Percentiles rank a stretch among this genome's conserved stretches.
Evolutionary conservation across 2,888 invertebrate species (phyloP).

Genomic region (Ennomos quercinarius): DNA sequence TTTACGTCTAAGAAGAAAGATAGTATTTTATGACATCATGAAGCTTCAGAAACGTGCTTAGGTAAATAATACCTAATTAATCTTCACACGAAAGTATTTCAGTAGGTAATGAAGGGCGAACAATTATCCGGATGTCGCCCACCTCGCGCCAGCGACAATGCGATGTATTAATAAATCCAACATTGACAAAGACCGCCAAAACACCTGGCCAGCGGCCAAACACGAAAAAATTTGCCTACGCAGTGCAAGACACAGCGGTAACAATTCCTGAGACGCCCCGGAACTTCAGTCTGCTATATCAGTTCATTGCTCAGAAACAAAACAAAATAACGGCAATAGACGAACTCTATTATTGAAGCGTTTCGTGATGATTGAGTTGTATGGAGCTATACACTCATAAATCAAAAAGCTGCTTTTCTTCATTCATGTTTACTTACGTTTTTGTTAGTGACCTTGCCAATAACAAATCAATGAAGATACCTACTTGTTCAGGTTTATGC

Average conservation of each 20-base stretch:
- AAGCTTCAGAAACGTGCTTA: background rate
- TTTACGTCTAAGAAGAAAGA: too few species aligned
- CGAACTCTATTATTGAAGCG: constrained; percentile 2
- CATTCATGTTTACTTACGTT: too few species aligned
- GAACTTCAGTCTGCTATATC: constrained; percentile 11
- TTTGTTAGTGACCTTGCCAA: background rate
- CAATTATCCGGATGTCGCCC: constrained; percentile 56
- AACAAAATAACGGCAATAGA: background rate
- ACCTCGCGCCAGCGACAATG: constrained; percentile 71
- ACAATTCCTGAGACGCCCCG: constrained; percentile 60
- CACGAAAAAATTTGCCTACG: constrained; percentile 71
- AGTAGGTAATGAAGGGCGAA: constrained; percentile 41
- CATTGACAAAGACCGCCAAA: constrained; percentile 86
- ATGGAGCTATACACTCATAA: background rate
- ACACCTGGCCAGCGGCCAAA: constrained; percentile 75
- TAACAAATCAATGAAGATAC: background rate
- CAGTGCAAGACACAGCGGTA: constrained; percentile 51
- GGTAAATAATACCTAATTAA: background rate
- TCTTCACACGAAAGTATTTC: constrained; percentile 11
- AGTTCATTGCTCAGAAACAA: constrained; percentile 2
- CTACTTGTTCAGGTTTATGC: too few species aligned
- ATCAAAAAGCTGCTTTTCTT: too few species aligned
- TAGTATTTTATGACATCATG: too few species aligned
- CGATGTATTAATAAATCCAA: constrained; percentile 82
- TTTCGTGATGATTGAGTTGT: constrained; percentile 13